Percentiles rank a stretch among this genome's conserved stretches.
These are phyloP conservation scores for Porites lobata DNA, from an alignment of 92 coral and sea anemone species.

Conservation along the genomic window DNA sequence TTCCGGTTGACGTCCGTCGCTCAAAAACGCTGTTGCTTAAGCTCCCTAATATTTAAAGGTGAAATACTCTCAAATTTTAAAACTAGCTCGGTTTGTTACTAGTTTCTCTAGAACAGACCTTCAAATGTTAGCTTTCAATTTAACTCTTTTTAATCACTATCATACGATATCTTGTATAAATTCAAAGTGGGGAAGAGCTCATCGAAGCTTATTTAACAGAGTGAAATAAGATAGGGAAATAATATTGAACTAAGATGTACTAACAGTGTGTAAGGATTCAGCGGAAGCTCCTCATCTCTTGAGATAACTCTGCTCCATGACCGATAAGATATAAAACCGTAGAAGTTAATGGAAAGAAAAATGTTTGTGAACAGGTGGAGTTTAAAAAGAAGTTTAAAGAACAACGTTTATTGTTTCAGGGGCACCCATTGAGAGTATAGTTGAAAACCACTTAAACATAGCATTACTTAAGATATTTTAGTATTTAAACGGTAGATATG, in stretches of 20 bases:
- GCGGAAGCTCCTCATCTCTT: slow-evolving; percentile 45
- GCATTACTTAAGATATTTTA: too few relatives aligned
- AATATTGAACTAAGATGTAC: slow-evolving; percentile 11
- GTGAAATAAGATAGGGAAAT: not conserved
- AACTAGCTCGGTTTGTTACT: too few relatives aligned
- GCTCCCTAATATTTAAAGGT: too few relatives aligned
- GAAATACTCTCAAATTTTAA: too few relatives aligned
- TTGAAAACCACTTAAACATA: too few relatives aligned
- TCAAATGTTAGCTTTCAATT: not conserved
- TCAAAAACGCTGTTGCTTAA: too few relatives aligned
- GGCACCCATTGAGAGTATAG: too few relatives aligned
- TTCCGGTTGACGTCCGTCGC: too few relatives aligned
- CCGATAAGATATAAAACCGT: slow-evolving; percentile 15
- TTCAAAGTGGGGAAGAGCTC: too few relatives aligned
- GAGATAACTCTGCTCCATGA: slow-evolving; percentile 32
- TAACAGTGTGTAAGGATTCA: slow-evolving; percentile 52
- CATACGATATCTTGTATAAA: too few relatives aligned
- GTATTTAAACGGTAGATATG: too few relatives aligned
- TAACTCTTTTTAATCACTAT: not conserved
- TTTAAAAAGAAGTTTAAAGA: not conserved
- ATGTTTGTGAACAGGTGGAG: not conserved
- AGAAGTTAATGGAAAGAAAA: not conserved
- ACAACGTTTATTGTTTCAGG: not conserved
- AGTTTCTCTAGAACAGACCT: not conserved
- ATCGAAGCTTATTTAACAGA: not conserved